Base-by-base conservation (phyloP, 2,797 vertebrate genomes). In the Sebastes vulpes region DNA sequence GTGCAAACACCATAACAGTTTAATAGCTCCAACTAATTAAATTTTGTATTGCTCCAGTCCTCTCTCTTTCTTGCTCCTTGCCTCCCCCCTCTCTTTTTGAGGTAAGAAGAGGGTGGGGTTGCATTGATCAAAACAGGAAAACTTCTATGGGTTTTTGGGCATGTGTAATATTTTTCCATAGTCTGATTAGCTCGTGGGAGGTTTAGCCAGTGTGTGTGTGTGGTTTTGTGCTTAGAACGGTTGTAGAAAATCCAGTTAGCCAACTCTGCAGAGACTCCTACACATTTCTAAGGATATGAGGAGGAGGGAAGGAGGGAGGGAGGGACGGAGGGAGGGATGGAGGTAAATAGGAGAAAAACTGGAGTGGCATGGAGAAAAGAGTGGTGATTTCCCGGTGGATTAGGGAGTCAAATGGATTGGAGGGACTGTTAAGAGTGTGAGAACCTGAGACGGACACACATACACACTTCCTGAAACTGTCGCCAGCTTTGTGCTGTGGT, bases 341-440 rank as follows among this genome's bases (percentile, higher is more conserved):
- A 73, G 56, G 42, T 48, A 83, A 59, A 81, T 58, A 50, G 68
- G 18, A 64, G 46, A 83, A 75, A 82, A 87, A 87, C 70, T 78
- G 54, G 59, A 73, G 73, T 69, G 72, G 79, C 65, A 74, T 38
- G 38, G 81, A 66, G 75, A 81, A 88, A 85, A 86, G 83, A 90
- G 60, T 69, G 76, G 60, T 72, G 25, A 77, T 89, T 94, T 89
- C 84, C 85, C 48, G 73, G 91, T 84, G 90, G 94, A 96, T 96
- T 95, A 94, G 81, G 61, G 91, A 93, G 90, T 95, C 90, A 94
- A 95, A 94, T 89, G 89, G 89, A 90, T 93, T 82, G 84, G 79
- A 91, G 84, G 60, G 69, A 90, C 74, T 77, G 64, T 91, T 90
- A 68, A 92, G 92, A 91, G 79, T 90, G 90, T 81, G 83, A 93